Evolutionary conservation across 2,888 invertebrate species (phyloP).

Genomic region (Apotomis capreana): DNA sequence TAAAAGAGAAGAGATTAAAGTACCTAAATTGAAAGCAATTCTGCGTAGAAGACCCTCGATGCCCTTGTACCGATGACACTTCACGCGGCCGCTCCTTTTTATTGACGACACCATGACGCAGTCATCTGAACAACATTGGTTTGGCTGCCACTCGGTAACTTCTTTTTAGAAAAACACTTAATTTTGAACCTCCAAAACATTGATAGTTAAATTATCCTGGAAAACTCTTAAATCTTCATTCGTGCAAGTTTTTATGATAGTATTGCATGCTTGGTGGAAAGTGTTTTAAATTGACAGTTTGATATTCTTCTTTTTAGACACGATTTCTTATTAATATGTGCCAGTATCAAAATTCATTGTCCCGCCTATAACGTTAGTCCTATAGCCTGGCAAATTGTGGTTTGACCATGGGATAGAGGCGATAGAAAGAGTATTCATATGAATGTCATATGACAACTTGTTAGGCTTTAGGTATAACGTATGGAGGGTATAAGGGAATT

Average conservation of each 20-base stretch:
- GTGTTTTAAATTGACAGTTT: conserved; percentile 6
- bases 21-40: conserved; percentile 72
- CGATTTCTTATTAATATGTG: not conserved
- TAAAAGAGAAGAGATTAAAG: not conserved
- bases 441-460: no score
- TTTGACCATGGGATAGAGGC: no score
- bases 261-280: conserved; percentile 2
- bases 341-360: not conserved
- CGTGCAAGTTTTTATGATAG: not conserved
- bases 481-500: no score
- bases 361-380: no score
- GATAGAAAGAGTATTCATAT: no score
- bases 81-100: not conserved
- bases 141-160: not conserved
- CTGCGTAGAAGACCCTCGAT: conserved; percentile 70
- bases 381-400: no score
- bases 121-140: not conserved
- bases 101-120: conserved; percentile 1
- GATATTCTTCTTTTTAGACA: not conserved
- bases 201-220: conserved; percentile 2
- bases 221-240: conserved; percentile 11
- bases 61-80: conserved; percentile 64
- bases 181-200: conserved; percentile 48
- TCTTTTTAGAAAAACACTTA: conserved; percentile 41
- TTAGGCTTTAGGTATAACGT: no score